Evolutionary conservation across 1,140 invertebrate genomes (phyloP).

Genomic region (Trachymyrmex cornetzi): DNA sequence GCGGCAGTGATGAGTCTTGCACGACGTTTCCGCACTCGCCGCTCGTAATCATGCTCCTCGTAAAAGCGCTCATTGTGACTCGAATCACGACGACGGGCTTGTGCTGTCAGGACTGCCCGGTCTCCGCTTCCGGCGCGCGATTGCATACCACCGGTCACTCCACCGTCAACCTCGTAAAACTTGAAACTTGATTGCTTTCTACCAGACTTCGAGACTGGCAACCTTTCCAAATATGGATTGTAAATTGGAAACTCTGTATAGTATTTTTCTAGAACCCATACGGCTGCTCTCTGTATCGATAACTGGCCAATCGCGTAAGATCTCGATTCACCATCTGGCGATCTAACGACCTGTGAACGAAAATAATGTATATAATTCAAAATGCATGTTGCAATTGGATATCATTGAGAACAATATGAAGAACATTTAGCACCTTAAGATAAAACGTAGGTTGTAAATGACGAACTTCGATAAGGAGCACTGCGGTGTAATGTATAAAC

Average conservation of each 20-base stretch:
- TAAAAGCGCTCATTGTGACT: conserved; percentile 99
- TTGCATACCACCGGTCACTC: conserved; percentile 90
- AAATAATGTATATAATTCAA: conserved; percentile 11
- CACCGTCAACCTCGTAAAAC: conserved; percentile 98
- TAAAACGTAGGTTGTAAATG: conserved; percentile 96
- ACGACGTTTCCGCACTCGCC: conserved; percentile 95
- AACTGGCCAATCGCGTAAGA: conserved; percentile 96
- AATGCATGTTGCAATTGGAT: background rate
- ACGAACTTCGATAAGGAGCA: conserved; percentile 96
- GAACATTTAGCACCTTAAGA: conserved; percentile 89
- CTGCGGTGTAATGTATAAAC: conserved; percentile 98
- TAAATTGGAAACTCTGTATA: conserved; percentile 98
- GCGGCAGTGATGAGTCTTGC: conserved; percentile 96
- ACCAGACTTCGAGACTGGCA: conserved; percentile 94
- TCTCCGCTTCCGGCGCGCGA: conserved; percentile 89
- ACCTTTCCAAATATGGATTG: conserved; percentile 97
- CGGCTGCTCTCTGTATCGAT: conserved; percentile 97
- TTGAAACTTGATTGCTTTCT: conserved; percentile 95
- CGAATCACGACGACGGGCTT: conserved; percentile 92
- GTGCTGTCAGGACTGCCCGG: conserved; percentile 90
- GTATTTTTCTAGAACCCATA: conserved; percentile 97
- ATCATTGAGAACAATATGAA: background rate
- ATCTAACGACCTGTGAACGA: conserved; percentile 91
- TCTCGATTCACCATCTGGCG: conserved; percentile 96
- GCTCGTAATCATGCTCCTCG: conserved; percentile 98